A percentile compares a stretch with the other conserved stretches of the same genome.
phyloP scores from a whole-genome alignment of 2,888 invertebrate genomes.

The Copidosoma aretas region DNA sequence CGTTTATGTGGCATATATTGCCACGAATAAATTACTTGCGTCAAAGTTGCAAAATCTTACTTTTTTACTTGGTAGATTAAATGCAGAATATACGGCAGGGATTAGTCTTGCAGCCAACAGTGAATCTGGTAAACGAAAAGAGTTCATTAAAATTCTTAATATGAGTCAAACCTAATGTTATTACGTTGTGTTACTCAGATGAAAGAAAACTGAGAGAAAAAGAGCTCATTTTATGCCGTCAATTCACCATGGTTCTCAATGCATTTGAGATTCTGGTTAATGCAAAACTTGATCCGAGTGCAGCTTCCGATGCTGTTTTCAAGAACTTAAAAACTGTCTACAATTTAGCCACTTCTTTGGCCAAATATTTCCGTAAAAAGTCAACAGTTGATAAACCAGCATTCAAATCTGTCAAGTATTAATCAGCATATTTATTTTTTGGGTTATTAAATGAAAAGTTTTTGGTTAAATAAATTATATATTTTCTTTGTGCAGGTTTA shows the following conservation, averaged over 20 bases:
- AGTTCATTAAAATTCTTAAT: no score
- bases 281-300: slow-evolving; percentile 65
- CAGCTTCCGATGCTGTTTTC: slow-evolving; percentile 66
- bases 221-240: slow-evolving; percentile 68
- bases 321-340: slow-evolving; percentile 67
- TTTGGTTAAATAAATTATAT: background rate
- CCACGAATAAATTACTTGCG: slow-evolving; percentile 60
- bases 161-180: no score
- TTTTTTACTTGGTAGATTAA: slow-evolving; percentile 54
- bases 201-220: slow-evolving; percentile 56
- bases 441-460: background rate
- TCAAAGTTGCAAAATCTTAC: slow-evolving; percentile 52
- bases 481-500: slow-evolving; percentile 46
- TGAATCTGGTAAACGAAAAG: slow-evolving; percentile 47
- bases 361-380: slow-evolving; percentile 68
- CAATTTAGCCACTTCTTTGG: slow-evolving; percentile 65
- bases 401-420: slow-evolving; percentile 65
- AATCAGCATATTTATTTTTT: slow-evolving; percentile 42
- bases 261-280: slow-evolving; percentile 65
- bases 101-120: slow-evolving; percentile 45
- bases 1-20: slow-evolving; percentile 55
- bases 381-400: slow-evolving; percentile 63
- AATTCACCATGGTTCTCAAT: slow-evolving; percentile 66
- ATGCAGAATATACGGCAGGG: slow-evolving; percentile 52
- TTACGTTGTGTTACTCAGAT: no score